These are phyloP conservation scores for Hoplostethus atlanticus DNA, from an alignment of 2,797 vertebrate genomes.

Conservation along the genomic window DNA sequence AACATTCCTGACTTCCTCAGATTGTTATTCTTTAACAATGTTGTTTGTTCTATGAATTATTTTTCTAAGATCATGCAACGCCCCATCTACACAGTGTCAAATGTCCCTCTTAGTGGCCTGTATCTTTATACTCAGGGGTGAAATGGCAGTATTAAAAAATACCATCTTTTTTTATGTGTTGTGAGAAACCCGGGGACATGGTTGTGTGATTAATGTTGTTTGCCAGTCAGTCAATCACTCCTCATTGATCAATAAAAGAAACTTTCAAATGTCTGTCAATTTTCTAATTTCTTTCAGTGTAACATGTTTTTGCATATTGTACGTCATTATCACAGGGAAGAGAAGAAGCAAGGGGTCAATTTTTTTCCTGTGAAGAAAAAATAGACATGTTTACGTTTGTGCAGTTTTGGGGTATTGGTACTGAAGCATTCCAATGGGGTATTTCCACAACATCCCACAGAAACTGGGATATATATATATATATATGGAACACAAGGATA, in stretches of 20 bases:
- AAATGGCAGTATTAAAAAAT: conserved; percentile 15
- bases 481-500: too few species aligned
- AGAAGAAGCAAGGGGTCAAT: background rate
- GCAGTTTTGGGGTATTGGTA: too few species aligned
- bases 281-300: background rate
- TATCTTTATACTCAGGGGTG: conserved; percentile 61
- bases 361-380: too few species aligned
- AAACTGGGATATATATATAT: too few species aligned
- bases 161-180: conserved; percentile 42
- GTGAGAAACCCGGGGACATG: background rate
- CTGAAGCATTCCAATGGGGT: too few species aligned
- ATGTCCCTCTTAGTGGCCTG: conserved; percentile 39
- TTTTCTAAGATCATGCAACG: conserved; percentile 42
- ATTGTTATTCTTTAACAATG: conserved; percentile 14
- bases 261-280: background rate
- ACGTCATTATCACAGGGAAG: background rate
- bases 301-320: background rate
- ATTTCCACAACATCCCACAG: too few species aligned
- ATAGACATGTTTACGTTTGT: too few species aligned
- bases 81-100: conserved; percentile 25
- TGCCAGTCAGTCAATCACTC: conserved; percentile 21
- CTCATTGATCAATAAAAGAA: conserved; percentile 58
- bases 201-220: conserved; percentile 29
- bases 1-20: conserved; percentile 34
- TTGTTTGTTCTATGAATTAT: background rate